Percentiles rank a stretch among this genome's conserved stretches.
Evolutionary conservation across 2,797 vertebrate genomes (phyloP).

Genomic region (Galago senegalensis): DNA sequence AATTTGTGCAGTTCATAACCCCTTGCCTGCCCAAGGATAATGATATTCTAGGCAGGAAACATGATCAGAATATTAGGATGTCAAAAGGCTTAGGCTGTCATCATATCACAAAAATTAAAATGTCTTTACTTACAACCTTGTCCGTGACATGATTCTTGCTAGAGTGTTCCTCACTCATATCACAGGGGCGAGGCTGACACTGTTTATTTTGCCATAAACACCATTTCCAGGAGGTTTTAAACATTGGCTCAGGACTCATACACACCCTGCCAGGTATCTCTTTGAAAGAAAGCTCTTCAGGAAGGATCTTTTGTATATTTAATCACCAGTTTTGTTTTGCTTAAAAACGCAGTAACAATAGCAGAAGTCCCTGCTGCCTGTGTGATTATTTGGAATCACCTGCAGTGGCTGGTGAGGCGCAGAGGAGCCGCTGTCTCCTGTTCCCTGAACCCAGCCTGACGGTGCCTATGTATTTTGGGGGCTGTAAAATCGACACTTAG

Average conservation of each 20-base stretch:
- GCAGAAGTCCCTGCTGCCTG: neutral
- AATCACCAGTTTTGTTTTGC: conserved; percentile 60
- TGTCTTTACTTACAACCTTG: conserved; percentile 74
- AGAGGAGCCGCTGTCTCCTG: neutral
- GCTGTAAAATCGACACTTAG: neutral
- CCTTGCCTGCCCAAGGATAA: conserved; percentile 69
- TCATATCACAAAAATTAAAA: conserved; percentile 81
- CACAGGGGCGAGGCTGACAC: conserved; percentile 26
- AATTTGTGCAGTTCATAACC: conserved; percentile 81
- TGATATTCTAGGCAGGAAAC: conserved; percentile 82
- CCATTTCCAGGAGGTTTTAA: conserved; percentile 70
- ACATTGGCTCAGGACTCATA: conserved; percentile 52
- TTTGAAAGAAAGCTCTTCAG: conserved; percentile 68
- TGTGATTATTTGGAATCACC: neutral
- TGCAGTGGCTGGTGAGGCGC: neutral
- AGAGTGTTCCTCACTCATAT: conserved; percentile 52
- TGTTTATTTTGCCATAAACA: conserved; percentile 73
- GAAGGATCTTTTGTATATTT: neutral
- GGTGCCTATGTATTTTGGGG: neutral
- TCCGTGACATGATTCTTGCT: conserved; percentile 79
- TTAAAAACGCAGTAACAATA: neutral
- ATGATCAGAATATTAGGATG: conserved; percentile 60
- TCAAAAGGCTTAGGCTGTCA: conserved; percentile 76
- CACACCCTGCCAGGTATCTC: neutral
- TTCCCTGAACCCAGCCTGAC: neutral